These are phyloP conservation scores for Chlamydotis undulata DNA, from an alignment of 2,113 vertebrate species.

Conservation along the genomic window DNA sequence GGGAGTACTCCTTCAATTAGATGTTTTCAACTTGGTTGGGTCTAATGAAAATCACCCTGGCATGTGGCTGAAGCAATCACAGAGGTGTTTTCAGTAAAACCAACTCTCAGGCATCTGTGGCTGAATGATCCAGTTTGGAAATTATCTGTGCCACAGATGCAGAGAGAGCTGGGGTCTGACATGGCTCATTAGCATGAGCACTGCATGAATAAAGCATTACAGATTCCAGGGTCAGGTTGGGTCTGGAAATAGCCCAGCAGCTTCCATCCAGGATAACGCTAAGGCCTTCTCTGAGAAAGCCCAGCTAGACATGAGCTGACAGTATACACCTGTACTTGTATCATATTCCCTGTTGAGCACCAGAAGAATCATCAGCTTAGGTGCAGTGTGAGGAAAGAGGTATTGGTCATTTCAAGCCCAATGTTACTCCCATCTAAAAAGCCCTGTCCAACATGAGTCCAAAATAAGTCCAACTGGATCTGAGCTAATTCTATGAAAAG, in stretches of 20 bases:
- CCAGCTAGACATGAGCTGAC: not conserved
- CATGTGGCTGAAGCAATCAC: not conserved
- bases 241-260: not conserved
- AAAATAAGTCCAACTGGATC: not conserved
- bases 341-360: not conserved
- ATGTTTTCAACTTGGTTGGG: not conserved
- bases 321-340: not conserved
- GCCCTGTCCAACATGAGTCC: not conserved
- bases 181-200: not conserved
- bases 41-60: not conserved
- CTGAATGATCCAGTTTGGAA: not conserved
- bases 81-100: not conserved
- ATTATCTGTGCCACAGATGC: constrained; percentile 9
- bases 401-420: not conserved
- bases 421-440: not conserved
- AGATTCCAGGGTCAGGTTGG: not conserved
- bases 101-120: not conserved
- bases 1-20: not conserved
- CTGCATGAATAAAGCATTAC: not conserved
- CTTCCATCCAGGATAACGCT: not conserved
- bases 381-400: not conserved
- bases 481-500: not conserved
- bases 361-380: not conserved
- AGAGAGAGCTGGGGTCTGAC: not conserved
- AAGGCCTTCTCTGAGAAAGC: not conserved